A percentile compares a stretch with the other conserved stretches of the same genome.
phyloP scores from a whole-genome alignment of 2,797 vertebrate species.

The Chloroceryle amazona region DNA sequence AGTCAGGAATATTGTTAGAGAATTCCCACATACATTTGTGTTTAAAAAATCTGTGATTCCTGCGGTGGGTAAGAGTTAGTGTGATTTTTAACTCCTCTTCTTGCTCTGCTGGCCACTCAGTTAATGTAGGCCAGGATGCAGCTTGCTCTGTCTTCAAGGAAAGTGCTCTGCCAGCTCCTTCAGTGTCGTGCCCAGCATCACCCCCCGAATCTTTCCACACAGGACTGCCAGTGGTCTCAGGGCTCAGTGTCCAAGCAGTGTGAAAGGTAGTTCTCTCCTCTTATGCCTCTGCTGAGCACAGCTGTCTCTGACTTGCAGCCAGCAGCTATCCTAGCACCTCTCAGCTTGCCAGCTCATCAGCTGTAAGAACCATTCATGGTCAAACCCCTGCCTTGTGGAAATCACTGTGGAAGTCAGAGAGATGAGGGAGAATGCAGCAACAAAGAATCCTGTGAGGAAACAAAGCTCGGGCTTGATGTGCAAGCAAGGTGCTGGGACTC shows the following conservation, averaged over 20 bases:
- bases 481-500: slow-evolving; percentile 7
- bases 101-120: background rate
- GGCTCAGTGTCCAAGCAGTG: background rate
- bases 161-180: background rate
- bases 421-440: background rate
- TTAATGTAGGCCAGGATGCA: rapidly evolving
- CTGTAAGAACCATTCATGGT: background rate
- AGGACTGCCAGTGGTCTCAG: background rate
- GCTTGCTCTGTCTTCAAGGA: background rate
- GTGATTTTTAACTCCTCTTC: background rate
- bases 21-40: background rate
- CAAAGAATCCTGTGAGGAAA: background rate
- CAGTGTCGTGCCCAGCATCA: background rate
- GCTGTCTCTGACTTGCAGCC: background rate
- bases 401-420: background rate
- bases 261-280: background rate
- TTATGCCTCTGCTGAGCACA: background rate
- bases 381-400: background rate
- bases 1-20: background rate
- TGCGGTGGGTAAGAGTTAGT: background rate
- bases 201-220: background rate
- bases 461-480: background rate
- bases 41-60: background rate
- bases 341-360: background rate
- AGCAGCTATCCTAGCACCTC: background rate